Evolutionary conservation across 2,113 vertebrate species (phyloP).

Genomic region (Catharus bicknelli): DNA sequence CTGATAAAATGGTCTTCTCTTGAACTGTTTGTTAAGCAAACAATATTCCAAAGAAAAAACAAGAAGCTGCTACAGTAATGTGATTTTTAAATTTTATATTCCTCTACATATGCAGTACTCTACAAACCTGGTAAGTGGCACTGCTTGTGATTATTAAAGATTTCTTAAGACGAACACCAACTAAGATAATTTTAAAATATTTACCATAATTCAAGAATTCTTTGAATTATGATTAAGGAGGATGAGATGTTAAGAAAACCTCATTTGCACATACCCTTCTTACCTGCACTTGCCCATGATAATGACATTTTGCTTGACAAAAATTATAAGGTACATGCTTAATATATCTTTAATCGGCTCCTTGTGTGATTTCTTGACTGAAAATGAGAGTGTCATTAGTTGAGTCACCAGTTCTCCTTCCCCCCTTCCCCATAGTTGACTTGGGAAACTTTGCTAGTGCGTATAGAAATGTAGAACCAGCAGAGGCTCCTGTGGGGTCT

Average conservation of each 20-base stretch:
- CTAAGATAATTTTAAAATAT: constrained; percentile 37
- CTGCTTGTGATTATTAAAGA: constrained; percentile 38
- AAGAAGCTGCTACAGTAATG: not conserved
- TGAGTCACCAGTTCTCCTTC: not conserved
- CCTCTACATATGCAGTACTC: not conserved
- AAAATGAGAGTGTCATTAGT: constrained; percentile 29
- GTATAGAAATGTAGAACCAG: not conserved
- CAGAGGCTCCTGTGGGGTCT: not conserved
- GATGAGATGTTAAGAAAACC: not conserved
- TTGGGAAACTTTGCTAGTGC: not conserved
- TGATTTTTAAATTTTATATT: not conserved
- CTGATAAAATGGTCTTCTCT: not conserved
- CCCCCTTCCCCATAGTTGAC: not conserved
- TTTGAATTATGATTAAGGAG: constrained; percentile 37
- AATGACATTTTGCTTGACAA: constrained; percentile 31
- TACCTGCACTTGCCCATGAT: constrained; percentile 16
- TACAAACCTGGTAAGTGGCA: not conserved
- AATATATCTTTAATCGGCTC: constrained; percentile 22
- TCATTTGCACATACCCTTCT: constrained; percentile 16
- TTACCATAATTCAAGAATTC: constrained; percentile 39
- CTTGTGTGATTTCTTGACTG: constrained; percentile 15
- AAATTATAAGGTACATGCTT: constrained; percentile 35
- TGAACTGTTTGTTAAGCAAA: not conserved
- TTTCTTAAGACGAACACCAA: constrained; percentile 39
- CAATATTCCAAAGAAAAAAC: not conserved